Conservation (phyloP, 2,888 invertebrate genomes). For the Pheosia gnoma region DNA sequence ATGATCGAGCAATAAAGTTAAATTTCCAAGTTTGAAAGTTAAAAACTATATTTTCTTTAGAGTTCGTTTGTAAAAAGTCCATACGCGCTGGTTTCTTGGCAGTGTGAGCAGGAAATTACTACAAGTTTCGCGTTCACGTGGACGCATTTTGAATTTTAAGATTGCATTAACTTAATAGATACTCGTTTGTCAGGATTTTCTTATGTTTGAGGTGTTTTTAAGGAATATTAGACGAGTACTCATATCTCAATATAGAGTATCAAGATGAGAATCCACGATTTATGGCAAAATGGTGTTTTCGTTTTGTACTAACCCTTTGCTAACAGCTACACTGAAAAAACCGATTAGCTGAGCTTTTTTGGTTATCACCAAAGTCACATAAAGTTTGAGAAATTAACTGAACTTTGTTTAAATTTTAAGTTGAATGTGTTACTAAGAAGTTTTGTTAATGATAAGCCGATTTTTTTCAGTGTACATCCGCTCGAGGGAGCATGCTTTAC, state of each 20-base stretch:
- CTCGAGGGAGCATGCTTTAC: too few species aligned
- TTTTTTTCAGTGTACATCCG: too few species aligned
- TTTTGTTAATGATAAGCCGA: too few species aligned
- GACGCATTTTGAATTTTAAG: slow-evolving; percentile 41
- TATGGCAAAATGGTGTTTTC: too few species aligned
- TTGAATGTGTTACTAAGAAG: too few species aligned
- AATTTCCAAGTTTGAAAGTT: slow-evolving; percentile 12
- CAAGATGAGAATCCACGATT: neutral
- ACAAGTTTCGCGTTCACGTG: slow-evolving; percentile 32
- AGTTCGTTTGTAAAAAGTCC: slow-evolving; percentile 58
- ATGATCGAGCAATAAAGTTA: slow-evolving; percentile 12
- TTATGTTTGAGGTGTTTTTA: neutral
- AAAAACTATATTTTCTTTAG: slow-evolving; percentile 58
- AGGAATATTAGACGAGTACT: slow-evolving; percentile 19
- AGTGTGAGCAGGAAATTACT: slow-evolving; percentile 44
- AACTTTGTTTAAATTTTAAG: too few species aligned
- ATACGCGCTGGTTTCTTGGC: slow-evolving; percentile 61
- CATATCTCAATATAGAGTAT: neutral
- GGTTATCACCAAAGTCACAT: too few species aligned
- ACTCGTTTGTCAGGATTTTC: neutral
- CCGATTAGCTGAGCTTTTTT: too few species aligned
- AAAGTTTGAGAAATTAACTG: too few species aligned
- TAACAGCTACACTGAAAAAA: too few species aligned
- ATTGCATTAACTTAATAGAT: slow-evolving; percentile 15
- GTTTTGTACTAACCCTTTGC: too few species aligned